Percentiles rank a stretch among this genome's conserved stretches.
These are phyloP conservation scores for Phengaris alcon DNA, from an alignment of 2,888 invertebrate genomes.

Conservation along the genomic window DNA sequence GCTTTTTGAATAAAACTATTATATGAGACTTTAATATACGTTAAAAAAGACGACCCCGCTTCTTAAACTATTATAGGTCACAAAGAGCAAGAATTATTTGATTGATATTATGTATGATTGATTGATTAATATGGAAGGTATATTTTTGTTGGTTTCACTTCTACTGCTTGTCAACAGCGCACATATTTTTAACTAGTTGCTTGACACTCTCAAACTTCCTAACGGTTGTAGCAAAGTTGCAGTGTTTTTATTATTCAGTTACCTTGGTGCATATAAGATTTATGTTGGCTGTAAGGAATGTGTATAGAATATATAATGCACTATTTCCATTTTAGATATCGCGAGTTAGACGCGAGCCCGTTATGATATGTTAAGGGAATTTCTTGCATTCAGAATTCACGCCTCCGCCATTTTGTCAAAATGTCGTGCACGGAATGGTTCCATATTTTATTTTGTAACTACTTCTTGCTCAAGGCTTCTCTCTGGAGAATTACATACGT, in stretches of 20 bases:
- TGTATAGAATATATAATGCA: constrained; percentile 39
- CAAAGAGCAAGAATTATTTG: no score
- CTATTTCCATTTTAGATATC: constrained; percentile 39
- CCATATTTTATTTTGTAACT: constrained; percentile 26
- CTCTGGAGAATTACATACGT: background rate
- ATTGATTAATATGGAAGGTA: no score
- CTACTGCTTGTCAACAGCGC: background rate
- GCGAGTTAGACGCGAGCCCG: constrained; percentile 37
- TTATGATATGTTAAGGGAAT: constrained; percentile 38
- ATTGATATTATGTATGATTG: no score
- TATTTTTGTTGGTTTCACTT: background rate
- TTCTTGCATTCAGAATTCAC: constrained; percentile 33
- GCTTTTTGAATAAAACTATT: no score
- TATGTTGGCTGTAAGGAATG: constrained; percentile 35
- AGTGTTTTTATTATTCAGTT: constrained; percentile 19
- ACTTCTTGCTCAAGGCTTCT: background rate
- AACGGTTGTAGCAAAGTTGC: background rate
- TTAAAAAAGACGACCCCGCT: no score
- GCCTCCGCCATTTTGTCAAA: constrained; percentile 31
- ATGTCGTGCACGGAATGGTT: constrained; percentile 29
- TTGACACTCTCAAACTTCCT: background rate
- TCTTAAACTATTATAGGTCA: no score
- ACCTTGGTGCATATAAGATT: constrained; percentile 31
- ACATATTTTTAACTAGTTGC: background rate
- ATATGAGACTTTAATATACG: no score